A percentile compares a stretch with the other conserved stretches of the same genome.
Evolutionary conservation across 2,888 invertebrate species (phyloP).

Genomic region (Aleiodes testaceus): DNA sequence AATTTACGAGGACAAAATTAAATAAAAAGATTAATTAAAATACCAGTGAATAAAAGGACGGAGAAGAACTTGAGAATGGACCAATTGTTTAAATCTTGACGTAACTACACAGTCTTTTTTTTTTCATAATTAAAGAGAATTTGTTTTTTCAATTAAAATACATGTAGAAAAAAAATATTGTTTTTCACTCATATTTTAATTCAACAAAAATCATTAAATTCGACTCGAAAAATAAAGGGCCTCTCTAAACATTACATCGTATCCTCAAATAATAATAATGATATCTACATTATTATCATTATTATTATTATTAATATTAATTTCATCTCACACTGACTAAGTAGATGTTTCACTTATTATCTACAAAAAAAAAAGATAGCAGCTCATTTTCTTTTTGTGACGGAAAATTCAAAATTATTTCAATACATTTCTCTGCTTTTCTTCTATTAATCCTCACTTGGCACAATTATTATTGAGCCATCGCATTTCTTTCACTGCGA

Average conservation of each 20-base stretch:
- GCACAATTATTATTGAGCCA: slow-evolving; percentile 31
- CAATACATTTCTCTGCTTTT: neutral
- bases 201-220: too few species aligned
- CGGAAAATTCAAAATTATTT: neutral
- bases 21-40: neutral
- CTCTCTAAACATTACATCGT: too few species aligned
- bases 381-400: neutral
- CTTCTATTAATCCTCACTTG: slow-evolving; percentile 34
- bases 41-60: slow-evolving; percentile 18
- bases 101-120: slow-evolving; percentile 6
- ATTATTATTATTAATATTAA: too few species aligned
- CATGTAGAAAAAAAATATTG: too few species aligned
- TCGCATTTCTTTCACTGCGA: neutral
- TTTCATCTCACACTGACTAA: too few species aligned
- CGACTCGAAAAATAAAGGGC: too few species aligned
- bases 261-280: too few species aligned
- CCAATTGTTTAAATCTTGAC: neutral
- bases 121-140: neutral
- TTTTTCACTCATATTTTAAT: too few species aligned
- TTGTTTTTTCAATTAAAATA: neutral
- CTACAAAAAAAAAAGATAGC: neutral
- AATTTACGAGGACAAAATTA: neutral
- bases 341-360: neutral
- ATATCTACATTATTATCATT: too few species aligned
- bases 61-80: slow-evolving; percentile 1